Evolutionary conservation across 2,888 invertebrate genomes (phyloP).

Genomic region (Hecatera dysodea): DNA sequence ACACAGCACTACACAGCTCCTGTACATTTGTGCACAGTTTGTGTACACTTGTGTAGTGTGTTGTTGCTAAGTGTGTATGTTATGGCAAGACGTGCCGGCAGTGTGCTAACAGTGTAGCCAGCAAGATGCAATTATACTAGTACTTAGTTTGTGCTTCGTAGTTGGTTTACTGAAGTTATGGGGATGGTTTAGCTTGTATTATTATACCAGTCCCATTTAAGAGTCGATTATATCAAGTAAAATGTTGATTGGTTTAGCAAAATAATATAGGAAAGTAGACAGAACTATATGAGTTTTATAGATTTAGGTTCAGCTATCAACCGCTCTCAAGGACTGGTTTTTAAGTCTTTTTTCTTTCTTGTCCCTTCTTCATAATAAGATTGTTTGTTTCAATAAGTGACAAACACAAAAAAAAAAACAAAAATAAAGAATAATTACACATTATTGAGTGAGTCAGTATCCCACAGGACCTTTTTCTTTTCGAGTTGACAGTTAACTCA

Average conservation of each 20-base stretch:
- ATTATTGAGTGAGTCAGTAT: no score
- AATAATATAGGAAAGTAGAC: no score
- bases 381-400: no score
- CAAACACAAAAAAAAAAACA: no score
- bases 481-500: no score
- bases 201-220: background rate
- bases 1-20: conserved; percentile 34
- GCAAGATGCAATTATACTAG: conserved; percentile 42
- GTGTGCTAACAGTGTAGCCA: conserved; percentile 45
- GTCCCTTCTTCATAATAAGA: no score
- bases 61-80: conserved; percentile 54
- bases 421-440: no score
- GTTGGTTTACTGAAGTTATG: conserved; percentile 25
- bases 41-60: conserved; percentile 39
- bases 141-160: conserved; percentile 36
- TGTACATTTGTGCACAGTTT: conserved; percentile 44
- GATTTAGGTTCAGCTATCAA: no score
- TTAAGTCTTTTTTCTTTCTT: no score
- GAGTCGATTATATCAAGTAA: background rate
- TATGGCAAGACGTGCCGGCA: conserved; percentile 47
- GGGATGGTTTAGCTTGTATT: background rate
- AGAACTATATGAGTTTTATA: no score
- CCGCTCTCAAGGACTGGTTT: no score
- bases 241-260: background rate
- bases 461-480: no score